These are phyloP conservation scores for Carlito syrichta DNA, from an alignment of 2,113 vertebrate genomes.

Conservation along the genomic window DNA sequence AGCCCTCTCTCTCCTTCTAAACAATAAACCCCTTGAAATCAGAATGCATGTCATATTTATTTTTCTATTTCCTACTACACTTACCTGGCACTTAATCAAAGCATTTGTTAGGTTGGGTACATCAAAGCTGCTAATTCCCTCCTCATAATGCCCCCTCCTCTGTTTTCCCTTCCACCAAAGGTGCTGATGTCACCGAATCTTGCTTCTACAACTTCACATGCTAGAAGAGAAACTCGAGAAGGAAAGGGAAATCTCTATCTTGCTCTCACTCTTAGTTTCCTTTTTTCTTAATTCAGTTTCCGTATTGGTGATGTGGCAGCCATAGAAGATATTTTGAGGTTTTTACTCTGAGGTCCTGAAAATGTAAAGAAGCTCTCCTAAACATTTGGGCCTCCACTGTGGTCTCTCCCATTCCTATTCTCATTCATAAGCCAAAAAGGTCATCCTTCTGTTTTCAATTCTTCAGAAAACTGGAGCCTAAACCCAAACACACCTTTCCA, in stretches of 20 bases:
- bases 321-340: background rate
- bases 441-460: background rate
- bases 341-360: background rate
- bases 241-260: conserved; percentile 51
- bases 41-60: background rate
- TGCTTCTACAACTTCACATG: background rate
- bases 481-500: background rate
- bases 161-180: conserved; percentile 34
- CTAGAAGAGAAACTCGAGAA: conserved; percentile 43
- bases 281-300: conserved; percentile 62
- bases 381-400: background rate
- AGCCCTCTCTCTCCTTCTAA: background rate
- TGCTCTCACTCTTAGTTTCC: conserved; percentile 29
- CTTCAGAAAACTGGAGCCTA: conserved; percentile 15
- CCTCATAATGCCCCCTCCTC: background rate
- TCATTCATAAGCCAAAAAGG: background rate
- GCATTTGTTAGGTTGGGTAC: background rate
- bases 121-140: background rate
- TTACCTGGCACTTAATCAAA: background rate
- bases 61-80: background rate
- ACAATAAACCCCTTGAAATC: background rate
- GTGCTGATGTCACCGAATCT: conserved; percentile 6
- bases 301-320: background rate
- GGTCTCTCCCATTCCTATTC: background rate
- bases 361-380: background rate